Base-by-base conservation (phyloP, 2,113 vertebrate genomes). In the Xiphophorus maculatus region DNA sequence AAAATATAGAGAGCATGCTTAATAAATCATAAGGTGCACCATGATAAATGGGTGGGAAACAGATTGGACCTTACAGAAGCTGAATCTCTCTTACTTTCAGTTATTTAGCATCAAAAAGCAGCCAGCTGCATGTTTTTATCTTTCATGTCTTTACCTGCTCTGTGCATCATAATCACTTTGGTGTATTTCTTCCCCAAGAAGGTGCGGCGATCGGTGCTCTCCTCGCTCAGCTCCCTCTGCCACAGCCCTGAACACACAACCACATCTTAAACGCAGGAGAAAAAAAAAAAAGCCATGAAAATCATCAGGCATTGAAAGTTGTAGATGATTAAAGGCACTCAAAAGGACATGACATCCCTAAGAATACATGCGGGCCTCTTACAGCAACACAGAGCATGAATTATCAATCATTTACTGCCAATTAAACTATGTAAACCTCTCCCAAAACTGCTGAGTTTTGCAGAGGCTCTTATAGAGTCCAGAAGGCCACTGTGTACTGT, bases 131-230 rank as follows among this genome's bases (percentile, higher is more conserved):
- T 40, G 33, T 2, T 69, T 61, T 51, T 61, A 5, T 28, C 54
- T 17, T 65, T 68, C 35, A 70, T 73, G 75, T 83, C 6, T 58
- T 58, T 58, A 91, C 90, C 92, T 92, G 89, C 88, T 89, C 81
- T 72, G 85, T 92, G 92, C 88, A 93, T 90, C 92, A 92, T 92
- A 42, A 74, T 10, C 68, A 93, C 92, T 88, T 92, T 93, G 64
- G 91, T 93, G 87, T 93, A 92, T 78, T 89, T 86, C 58, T 80
- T 90, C 13, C 93, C 92, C 72, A 93, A 33, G 87, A 94, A 93
- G 77, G 67, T 86, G 29, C 81, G 86, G 1, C n/a, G 73, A 40
- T 93, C 91, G 13, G 62, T 5, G 25, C 68, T 87, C 22, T 84
- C 86, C 32, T 78, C 51, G 5, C 48, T 84, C 85, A 94, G 93